These are phyloP conservation scores for Thyatira batis DNA, from an alignment of 2,888 invertebrate genomes.

Conservation along the genomic window DNA sequence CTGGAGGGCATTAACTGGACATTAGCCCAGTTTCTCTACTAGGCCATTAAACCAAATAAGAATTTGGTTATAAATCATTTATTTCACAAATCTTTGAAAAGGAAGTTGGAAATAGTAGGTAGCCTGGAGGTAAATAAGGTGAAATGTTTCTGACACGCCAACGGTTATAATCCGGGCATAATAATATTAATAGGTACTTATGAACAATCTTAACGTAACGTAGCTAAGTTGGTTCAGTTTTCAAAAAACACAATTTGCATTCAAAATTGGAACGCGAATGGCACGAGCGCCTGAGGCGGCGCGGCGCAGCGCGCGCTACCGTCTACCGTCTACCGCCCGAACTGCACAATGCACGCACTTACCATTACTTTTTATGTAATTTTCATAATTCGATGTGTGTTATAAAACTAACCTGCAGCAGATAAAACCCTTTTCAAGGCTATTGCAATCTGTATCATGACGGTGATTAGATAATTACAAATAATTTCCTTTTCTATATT, in stretches of 20 bases:
- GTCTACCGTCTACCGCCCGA: conserved; percentile 48
- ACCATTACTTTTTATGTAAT: conserved; percentile 38
- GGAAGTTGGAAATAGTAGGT: conserved; percentile 24
- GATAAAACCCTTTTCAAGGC: neutral
- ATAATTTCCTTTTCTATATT: too few species aligned
- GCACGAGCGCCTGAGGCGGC: conserved; percentile 74
- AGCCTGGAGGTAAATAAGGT: conserved; percentile 47
- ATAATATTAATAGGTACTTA: too few species aligned
- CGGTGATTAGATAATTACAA: neutral
- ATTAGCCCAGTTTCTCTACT: conserved; percentile 10
- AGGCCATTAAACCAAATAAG: neutral
- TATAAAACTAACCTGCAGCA: neutral
- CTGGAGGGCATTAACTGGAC: conserved; percentile 21
- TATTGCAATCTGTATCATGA: neutral
- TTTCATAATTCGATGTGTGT: conserved; percentile 47
- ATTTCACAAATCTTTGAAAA: conserved; percentile 3
- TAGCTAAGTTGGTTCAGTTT: conserved; percentile 38
- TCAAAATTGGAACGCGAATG: conserved; percentile 73
- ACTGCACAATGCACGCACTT: conserved; percentile 49
- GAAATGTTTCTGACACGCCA: conserved; percentile 62
- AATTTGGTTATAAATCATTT: neutral
- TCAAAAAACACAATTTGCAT: conserved; percentile 70
- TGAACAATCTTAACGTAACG: conserved; percentile 36
- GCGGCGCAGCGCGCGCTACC: conserved; percentile 22
- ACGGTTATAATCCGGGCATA: conserved; percentile 55